A percentile compares a stretch with the other conserved stretches of the same genome.
phyloP scores from a whole-genome alignment of 2,113 vertebrate genomes.

The Eudyptes chrysolophus region DNA sequence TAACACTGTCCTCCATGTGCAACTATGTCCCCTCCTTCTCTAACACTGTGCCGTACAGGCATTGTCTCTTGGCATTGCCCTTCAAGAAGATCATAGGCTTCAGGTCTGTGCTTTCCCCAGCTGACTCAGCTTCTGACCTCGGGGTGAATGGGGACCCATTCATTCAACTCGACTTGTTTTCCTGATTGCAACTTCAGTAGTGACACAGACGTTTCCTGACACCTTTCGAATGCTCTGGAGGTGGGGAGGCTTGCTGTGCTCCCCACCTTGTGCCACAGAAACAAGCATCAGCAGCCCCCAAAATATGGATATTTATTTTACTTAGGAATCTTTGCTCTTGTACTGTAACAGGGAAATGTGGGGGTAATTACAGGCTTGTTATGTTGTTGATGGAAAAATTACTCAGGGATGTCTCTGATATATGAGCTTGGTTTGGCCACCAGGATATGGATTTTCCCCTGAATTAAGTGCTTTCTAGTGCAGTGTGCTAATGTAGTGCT shows the following conservation, averaged over 20 bases:
- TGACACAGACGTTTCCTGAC: background rate
- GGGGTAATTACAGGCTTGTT: background rate
- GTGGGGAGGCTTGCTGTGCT: background rate
- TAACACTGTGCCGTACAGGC: accelerated
- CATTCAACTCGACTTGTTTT: background rate
- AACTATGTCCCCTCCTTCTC: background rate
- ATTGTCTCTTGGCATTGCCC: background rate
- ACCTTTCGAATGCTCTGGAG: background rate
- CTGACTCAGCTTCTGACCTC: background rate
- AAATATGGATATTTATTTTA: background rate
- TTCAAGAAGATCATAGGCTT: background rate
- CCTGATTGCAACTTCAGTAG: background rate
- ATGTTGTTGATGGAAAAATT: background rate
- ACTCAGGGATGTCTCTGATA: background rate
- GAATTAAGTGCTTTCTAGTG: background rate
- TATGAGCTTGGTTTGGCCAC: background rate
- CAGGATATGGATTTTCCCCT: background rate
- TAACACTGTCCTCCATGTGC: background rate
- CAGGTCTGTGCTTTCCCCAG: background rate
- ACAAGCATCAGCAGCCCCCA: accelerated
- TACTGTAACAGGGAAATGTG: background rate
- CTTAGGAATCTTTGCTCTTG: background rate
- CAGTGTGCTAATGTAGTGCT: background rate
- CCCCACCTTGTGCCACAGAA: background rate
- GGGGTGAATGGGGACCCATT: accelerated